Evolutionary conservation across 2,888 invertebrate genomes (phyloP).

Genomic region (Eremobia ochroleuca): DNA sequence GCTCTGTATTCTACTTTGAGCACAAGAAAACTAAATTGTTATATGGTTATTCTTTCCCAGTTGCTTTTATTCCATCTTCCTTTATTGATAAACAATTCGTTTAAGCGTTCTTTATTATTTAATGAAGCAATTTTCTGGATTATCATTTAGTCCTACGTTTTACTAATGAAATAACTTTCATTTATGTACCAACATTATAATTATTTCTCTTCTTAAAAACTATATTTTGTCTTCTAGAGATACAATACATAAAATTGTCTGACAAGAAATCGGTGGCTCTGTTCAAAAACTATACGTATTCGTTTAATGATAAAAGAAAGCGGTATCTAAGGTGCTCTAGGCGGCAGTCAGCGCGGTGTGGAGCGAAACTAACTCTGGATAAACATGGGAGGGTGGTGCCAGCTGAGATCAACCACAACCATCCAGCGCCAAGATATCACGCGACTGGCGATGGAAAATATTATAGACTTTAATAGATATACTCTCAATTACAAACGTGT

Average conservation of each 20-base stretch:
- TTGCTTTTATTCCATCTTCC: neutral
- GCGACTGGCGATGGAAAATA: neutral
- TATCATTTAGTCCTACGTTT: neutral
- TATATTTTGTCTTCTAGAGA: constrained; percentile 5
- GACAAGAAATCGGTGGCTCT: constrained; percentile 2
- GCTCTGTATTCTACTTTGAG: neutral
- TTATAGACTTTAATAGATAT: neutral
- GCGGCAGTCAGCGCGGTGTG: constrained; percentile 5
- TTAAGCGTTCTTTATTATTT: neutral
- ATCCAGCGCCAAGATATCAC: constrained; percentile 8
- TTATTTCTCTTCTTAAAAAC: neutral
- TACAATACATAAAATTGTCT: constrained; percentile 9
- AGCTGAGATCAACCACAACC: constrained; percentile 1
- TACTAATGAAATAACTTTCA: neutral
- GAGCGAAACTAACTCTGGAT: constrained; percentile 7
- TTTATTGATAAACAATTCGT: too few species aligned
- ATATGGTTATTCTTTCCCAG: too few species aligned
- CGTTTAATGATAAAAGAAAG: constrained; percentile 18
- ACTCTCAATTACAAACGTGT: neutral
- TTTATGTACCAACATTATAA: neutral
- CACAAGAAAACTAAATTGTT: neutral
- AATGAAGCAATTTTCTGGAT: neutral
- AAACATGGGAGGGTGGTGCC: constrained; percentile 7
- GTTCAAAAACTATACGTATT: constrained; percentile 15
- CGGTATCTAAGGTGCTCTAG: constrained; percentile 15